phyloP scores from a whole-genome alignment of 2,888 invertebrate genomes.

The Leucophenga montana region DNA sequence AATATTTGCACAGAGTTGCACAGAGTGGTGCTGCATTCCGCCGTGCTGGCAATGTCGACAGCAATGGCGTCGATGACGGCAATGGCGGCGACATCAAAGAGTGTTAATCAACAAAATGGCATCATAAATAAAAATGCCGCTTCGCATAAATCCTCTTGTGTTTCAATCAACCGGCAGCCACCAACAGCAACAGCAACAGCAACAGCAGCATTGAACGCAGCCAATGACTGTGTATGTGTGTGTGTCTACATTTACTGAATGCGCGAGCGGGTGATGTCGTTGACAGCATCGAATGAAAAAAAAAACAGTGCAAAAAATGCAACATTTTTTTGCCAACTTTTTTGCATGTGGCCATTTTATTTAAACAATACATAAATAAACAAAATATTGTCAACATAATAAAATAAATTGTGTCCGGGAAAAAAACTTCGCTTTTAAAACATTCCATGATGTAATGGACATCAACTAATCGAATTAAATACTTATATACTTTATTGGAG shows the following conservation, averaged over 20 bases:
- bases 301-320: slow-evolving; percentile 4
- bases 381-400: slow-evolving; percentile 51
- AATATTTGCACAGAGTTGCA: too few species aligned
- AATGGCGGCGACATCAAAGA: slow-evolving; percentile 47
- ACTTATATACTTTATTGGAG: too few species aligned
- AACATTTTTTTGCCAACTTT: not conserved
- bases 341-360: slow-evolving; percentile 36
- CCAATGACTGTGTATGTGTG: too few species aligned
- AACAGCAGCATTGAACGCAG: not conserved
- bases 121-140: slow-evolving; percentile 64
- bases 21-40: not conserved
- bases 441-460: too few species aligned
- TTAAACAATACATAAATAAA: slow-evolving; percentile 52
- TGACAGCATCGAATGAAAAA: slow-evolving; percentile 13
- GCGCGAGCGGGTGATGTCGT: too few species aligned
- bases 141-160: slow-evolving; percentile 61
- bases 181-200: not conserved
- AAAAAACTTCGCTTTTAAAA: not conserved
- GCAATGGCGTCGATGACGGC: not conserved
- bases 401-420: slow-evolving; percentile 46
- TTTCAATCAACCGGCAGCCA: slow-evolving; percentile 59
- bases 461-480: too few species aligned
- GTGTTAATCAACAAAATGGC: slow-evolving; percentile 65
- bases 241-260: too few species aligned
- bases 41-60: slow-evolving; percentile 34